Conservation (phyloP, 2,797 vertebrate species). For the Melanotaenia maccullochi region DNA sequence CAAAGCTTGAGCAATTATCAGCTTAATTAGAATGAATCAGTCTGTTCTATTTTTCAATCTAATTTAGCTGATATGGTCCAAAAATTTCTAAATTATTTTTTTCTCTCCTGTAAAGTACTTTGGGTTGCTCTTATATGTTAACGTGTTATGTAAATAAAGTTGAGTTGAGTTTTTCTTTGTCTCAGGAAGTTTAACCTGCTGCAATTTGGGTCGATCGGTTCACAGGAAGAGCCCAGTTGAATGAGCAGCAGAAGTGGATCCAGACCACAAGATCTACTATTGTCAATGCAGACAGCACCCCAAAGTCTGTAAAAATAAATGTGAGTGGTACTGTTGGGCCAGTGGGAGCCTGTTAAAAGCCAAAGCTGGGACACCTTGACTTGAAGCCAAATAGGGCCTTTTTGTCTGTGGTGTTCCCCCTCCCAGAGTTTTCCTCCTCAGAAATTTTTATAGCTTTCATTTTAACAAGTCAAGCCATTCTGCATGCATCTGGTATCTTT, state of each 20-base stretch:
- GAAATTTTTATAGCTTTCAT: slow-evolving; percentile 74
- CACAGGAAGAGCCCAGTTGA: slow-evolving; percentile 89
- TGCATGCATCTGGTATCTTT: slow-evolving; percentile 60
- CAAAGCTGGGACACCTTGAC: slow-evolving; percentile 78
- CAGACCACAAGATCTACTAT: slow-evolving; percentile 32
- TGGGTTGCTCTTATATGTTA: neutral
- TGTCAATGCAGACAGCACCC: slow-evolving; percentile 54
- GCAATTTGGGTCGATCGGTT: slow-evolving; percentile 86
- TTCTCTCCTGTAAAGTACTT: neutral
- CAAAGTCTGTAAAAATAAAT: slow-evolving; percentile 53
- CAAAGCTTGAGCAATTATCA: neutral
- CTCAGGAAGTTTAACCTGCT: slow-evolving; percentile 89
- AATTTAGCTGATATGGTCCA: neutral
- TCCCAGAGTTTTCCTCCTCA: slow-evolving; percentile 35
- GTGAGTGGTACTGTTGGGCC: slow-evolving; percentile 59
- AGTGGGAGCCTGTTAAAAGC: slow-evolving; percentile 60
- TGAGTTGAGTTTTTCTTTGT: slow-evolving; percentile 36
- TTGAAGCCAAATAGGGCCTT: slow-evolving; percentile 80
- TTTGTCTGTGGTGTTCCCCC: slow-evolving; percentile 48
- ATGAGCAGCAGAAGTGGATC: slow-evolving; percentile 74
- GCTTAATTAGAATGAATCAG: neutral
- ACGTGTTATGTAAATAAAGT: neutral
- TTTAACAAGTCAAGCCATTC: slow-evolving; percentile 75
- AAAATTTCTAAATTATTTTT: neutral
- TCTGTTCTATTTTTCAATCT: slow-evolving; percentile 1